Evolutionary conservation across 2,888 invertebrate species (phyloP), one percentile per base, ranked within the genome.

Genomic region (Pristionchus mayeri): DNA sequence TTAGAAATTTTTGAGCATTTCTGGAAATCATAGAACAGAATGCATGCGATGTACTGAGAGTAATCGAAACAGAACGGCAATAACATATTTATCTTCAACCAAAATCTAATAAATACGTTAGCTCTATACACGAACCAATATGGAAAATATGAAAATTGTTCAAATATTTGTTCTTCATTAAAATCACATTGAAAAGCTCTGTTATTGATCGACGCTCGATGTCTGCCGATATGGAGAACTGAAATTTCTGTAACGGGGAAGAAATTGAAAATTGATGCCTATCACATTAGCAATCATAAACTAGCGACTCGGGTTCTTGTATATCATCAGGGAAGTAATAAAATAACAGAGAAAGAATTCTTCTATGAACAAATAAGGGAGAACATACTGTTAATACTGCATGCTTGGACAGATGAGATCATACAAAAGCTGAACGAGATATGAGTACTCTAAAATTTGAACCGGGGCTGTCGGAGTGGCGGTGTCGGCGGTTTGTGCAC

Each of bases 361-460:
- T 13, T 18, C 21, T 4, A 21, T 52, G 52, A 11, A 52, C 18
- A 52, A 0, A 52, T 3, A 16, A 52, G 18, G 16, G 4, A n/a
- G 16, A 2, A 52, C 52, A 52, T 21, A 52, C n/a, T 18, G 21
- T 50, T 21, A 9, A 9, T 11, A 9, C 52, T 52, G n/a, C n/a
- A 21, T 4, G 52, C 3, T 52, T n/a, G 52, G 21, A 57, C n/a
- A 54, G n/a, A n/a, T n/a, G n/a, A 3, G 54, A n/a, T 54, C 7
- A n/a, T n/a, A 18, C 7, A 54, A n/a, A 54, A n/a, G n/a, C n/a
- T n/a, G 7, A 3, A 54, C 3, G 7, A n/a, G 7, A 6, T n/a
- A 4, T 57, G 21, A n/a, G 3, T 9, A 21, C n/a, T n/a, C 54
- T 79, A 79, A 30, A 79, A 79, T 18, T 79, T 79, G 54, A 79